Evolutionary conservation across 2,113 vertebrate species (phyloP).

Genomic region (Perca flavescens): DNA sequence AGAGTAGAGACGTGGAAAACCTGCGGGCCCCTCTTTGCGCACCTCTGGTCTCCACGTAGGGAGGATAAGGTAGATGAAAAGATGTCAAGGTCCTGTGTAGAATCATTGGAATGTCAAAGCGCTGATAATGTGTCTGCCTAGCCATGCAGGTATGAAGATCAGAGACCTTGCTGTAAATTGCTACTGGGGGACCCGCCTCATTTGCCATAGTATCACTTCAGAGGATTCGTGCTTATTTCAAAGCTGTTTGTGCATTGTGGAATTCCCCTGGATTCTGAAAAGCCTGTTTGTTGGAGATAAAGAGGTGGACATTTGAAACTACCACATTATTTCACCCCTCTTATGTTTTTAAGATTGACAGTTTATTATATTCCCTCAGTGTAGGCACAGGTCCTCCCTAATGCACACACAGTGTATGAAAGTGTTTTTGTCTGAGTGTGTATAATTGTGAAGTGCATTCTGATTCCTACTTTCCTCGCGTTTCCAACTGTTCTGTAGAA

Average conservation of each 20-base stretch:
- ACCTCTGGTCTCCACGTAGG: conserved; percentile 19
- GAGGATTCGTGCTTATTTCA: conserved; percentile 61
- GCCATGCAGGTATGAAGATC: conserved; percentile 75
- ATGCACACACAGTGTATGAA: neutral
- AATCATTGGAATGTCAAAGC: conserved; percentile 71
- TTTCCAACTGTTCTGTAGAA: conserved; percentile 10
- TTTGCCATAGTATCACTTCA: conserved; percentile 72
- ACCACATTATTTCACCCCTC: conserved; percentile 49
- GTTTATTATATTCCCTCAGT: conserved; percentile 36
- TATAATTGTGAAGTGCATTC: neutral
- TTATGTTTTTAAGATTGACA: conserved; percentile 45
- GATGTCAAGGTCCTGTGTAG: conserved; percentile 65
- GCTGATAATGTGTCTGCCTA: conserved; percentile 69
- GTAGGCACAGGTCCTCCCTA: neutral
- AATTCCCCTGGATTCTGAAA: conserved; percentile 62
- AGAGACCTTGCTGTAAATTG: conserved; percentile 65
- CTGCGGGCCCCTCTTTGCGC: conserved; percentile 15
- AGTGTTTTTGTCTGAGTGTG: neutral
- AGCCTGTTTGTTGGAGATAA: conserved; percentile 59
- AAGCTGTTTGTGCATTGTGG: conserved; percentile 57
- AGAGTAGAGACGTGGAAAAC: neutral
- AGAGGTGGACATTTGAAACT: conserved; percentile 54
- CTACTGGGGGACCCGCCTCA: conserved; percentile 61
- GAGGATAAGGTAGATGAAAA: conserved; percentile 70
- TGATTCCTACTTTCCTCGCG: conserved; percentile 1